Base-by-base conservation (phyloP, 2,888 invertebrate species). In the Carcina quercana region DNA sequence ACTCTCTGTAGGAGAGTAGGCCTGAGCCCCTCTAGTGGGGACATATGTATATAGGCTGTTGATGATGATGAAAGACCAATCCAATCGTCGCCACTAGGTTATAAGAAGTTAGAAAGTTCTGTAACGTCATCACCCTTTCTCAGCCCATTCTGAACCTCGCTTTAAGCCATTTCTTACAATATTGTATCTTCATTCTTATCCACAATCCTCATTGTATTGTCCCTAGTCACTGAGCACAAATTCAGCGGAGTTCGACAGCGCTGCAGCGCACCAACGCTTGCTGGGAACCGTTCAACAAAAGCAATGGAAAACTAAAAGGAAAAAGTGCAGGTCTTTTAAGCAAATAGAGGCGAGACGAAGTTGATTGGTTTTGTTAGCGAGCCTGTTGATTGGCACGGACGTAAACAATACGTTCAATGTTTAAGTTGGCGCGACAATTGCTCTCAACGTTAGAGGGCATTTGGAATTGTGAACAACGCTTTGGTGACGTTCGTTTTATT, bases 341-440 rank as follows among this genome's bases (percentile, higher is more conserved):
- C 84, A 85, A 85, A 85, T 79, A 85, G 56, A 70, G 75, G 72
- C 82, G 83, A 84, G 84, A 84, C 80, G 76, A 78, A 83, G 80
- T 80, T 84, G 84, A 85, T 85, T 85, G 83, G 83, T 85, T 84
- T 82, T 80, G 82, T 82, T 82, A 76, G 79, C 79, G 72, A 67
- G 69, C 66, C 74, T 78, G 82, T 83, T 82, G 80, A 83, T 82
- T 83, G 82, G 76, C 76, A 68, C 61, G 66, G 62, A 54, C 72
- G 80, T 82, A 80, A 82, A 83, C 82, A 83, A 82, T 80, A 70
- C 73, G 67, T 49, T 53, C 57, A 64, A 69, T 78, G 78, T 80
- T 76, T 78, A 82, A 82, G 78, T 79, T 78, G 53, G 62, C 58
- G 66, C 68, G 75, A 78, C 79, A 79, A 78, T 80, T 61, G 66